phyloP scores from a whole-genome alignment of 2,113 vertebrate species.

The Malurus melanocephalus region DNA sequence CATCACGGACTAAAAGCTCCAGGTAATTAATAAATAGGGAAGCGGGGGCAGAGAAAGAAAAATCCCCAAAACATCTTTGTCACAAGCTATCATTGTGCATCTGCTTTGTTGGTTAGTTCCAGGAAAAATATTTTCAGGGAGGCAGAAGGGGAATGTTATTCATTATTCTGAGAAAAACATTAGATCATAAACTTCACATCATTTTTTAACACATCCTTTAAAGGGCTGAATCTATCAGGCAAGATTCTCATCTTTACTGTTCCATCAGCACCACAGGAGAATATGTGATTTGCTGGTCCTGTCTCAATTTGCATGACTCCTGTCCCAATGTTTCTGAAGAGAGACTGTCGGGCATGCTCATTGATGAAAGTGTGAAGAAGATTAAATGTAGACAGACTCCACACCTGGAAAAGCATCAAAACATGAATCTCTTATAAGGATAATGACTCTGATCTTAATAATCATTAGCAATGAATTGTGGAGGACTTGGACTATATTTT shows the following conservation, averaged over 20 bases:
- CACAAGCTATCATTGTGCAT: slow-evolving; percentile 48
- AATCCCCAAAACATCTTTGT: neutral
- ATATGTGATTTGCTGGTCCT: slow-evolving; percentile 90
- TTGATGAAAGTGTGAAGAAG: slow-evolving; percentile 88
- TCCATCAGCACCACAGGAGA: slow-evolving; percentile 96
- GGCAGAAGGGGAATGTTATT: slow-evolving; percentile 2
- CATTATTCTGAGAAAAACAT: slow-evolving; percentile 20
- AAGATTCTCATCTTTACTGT: slow-evolving; percentile 96
- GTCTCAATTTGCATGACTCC: slow-evolving; percentile 97
- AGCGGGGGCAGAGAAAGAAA: neutral
- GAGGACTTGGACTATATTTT: neutral
- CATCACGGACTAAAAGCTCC: slow-evolving; percentile 64
- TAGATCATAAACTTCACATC: slow-evolving; percentile 89
- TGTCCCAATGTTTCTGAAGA: slow-evolving; percentile 96
- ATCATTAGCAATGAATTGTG: neutral
- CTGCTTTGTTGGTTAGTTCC: slow-evolving; percentile 49
- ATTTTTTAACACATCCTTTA: slow-evolving; percentile 81
- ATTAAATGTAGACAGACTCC: slow-evolving; percentile 83
- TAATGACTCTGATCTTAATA: neutral
- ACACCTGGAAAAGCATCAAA: slow-evolving; percentile 79
- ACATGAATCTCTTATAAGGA: neutral
- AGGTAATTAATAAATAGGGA: slow-evolving; percentile 49
- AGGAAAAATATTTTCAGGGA: slow-evolving; percentile 35
- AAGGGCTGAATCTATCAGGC: slow-evolving; percentile 83
- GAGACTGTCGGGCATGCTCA: slow-evolving; percentile 93